Evolutionary conservation across 2,113 vertebrate species (phyloP), one percentile per base, ranked within the genome.

Genomic region (Pygoscelis adeliae): DNA sequence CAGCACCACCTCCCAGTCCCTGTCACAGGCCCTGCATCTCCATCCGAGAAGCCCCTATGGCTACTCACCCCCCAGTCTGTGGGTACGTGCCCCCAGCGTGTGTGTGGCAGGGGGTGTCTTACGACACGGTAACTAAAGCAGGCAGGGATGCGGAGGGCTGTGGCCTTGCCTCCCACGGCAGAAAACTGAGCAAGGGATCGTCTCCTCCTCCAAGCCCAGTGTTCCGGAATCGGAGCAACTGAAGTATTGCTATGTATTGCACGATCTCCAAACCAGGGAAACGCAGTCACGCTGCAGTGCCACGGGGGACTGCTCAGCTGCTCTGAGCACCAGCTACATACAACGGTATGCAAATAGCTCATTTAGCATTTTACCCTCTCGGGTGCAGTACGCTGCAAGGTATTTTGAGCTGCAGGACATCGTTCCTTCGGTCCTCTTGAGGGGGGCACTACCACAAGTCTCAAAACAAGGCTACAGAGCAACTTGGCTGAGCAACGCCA

Each of bases 1-100:
- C 70, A 38, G 23, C 47, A 46, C 34, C 38, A 10, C 46, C 53
- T 34, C 58, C 72, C 61, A 15, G 44, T 13, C 40, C 38, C 49
- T 15, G 3, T 5, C 8, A 20, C 56, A 27, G 38, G 32, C 44
- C 53, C 66, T 10, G 3, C 26, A 8, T 7, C 53, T 40, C 61
- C 16, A 11, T 1, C 25, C 2, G 25, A 47, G 11, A n/a, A 80
- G 67, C 34, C 16, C 44, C 44, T 3, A 1, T 4, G 25, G 42
- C 27, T 50, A 10, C 29, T 32, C 2, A 0, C 8, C 29, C 69
- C 42, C 8, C 6, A 0, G 0, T 5, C 6, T 13, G 8, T 5
- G 17, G 52, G 34, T 30, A 36, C 5, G 1, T 0, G 1, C 5
- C 40, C 47, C 12, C 5, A 3, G 30, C 7, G 1, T 0, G 0